Base-by-base conservation (phyloP, 2,797 vertebrate species). In the Siniperca obscura region DNA sequence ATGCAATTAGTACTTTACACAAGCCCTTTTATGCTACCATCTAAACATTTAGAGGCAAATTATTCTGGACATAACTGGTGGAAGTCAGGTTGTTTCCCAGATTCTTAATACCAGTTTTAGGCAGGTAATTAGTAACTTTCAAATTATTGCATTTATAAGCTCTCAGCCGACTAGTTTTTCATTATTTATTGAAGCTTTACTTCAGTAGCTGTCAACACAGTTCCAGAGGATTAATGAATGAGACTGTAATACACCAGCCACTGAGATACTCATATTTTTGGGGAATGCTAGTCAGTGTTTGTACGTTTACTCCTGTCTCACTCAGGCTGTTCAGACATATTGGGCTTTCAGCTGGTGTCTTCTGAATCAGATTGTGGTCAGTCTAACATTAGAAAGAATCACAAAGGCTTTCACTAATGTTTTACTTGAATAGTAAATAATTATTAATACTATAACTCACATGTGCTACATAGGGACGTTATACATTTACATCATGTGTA, bases 141-240 rank as follows among this genome's bases (percentile, higher is more conserved):
- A 81, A 75, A 30, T 66, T 60, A 80, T 76, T 86, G 55, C 53
- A 2, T 76, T 76, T 87, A 80, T 46, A 82, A 75, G 34, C 75
- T 62, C 67, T 55, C 64, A 17, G 8, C 4, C 5, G 34, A 53
- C 68, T 40, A 17, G 53, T 68, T 76, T 80, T 74, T 81, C 62
- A 66, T 83, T 72, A 62, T 85, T 75, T 88, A 81, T 84, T 60
- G 30, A 84, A 62, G 56, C 56, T 72, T 62, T 62, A 25, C 66
- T 77, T 74, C 34, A 70, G 13, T 38, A 73, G 60, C 42, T 84
- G 78, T 80, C 84, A 65, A 74, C 38, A 71, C 19, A 74, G 61
- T 83, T 71, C 30, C 52, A 52, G 53, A 68, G 30, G 88, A 85
- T 89, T 85, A 88, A 90, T 85, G 81, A 73, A 74, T 64, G 55